Evolutionary conservation across 1,140 invertebrate species (phyloP), one percentile per base, ranked within the genome.

Genomic region (Papilio machaon): DNA sequence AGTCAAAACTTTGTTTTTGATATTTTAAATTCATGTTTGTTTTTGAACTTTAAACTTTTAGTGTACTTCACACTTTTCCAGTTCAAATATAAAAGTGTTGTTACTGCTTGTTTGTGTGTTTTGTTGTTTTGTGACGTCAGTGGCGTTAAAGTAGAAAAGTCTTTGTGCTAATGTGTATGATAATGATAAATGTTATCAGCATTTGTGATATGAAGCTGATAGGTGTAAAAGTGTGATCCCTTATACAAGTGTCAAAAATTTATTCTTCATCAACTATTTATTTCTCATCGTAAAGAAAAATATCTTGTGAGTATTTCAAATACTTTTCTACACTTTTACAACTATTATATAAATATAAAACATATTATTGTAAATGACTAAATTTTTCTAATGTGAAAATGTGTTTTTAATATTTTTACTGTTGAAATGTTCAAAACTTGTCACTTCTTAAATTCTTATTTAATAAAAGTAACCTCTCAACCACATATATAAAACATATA

Each of bases 181-280:
- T 93, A 79, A 90, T 91, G 91, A 93, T 91, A 93, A 92, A 91
- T 83, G 85, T 87, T 93, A 93, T 93, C 92, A 88, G 79, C 80
- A 85, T 79, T 84, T 88, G 76, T 85, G 87, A 82, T 88, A 90
- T 86, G 86, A 85, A 84, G 81, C 86, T 86, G 84, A 85, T 86
- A 85, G 80, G 49, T 81, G 19, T 82, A 43, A 76, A 49, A 77
- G 74, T 79, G 38, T 47, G 23, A 2, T 19, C 19, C 47, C 43
- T 76, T 76, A 76, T 76, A 54, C 19, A 52, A 13, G 19, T 76
- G 11, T 49, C 23, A 49, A 19, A 52, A 76, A 30, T 70, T 70
- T 70, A 15, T 70, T 70, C 13, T 70, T 38, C 64, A 35, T 30
- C 23, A 17, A 35, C 64, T 70, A 30, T 38, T 70, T 70, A 38